A percentile compares a stretch with the other conserved stretches of the same genome.
Conservation (phyloP, 30 jellyfish, hydroid and myxozoan genomes). For the Rhopilema esculentum region DNA sequence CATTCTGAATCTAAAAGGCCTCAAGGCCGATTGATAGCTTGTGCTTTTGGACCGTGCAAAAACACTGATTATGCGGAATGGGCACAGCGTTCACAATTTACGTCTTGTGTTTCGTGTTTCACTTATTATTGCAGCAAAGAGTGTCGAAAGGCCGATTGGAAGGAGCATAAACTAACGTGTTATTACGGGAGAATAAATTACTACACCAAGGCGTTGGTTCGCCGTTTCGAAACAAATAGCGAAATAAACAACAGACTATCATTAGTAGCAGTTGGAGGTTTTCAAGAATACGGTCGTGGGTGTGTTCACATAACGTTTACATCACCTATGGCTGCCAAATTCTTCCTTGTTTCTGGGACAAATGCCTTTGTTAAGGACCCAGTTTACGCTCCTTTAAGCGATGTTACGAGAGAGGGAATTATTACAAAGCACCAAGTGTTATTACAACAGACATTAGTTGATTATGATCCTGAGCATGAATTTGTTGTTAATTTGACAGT, state of each 20-base stretch:
- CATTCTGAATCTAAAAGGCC: constrained; percentile 48
- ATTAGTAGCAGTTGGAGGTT: too few relatives aligned
- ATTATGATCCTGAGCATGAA: constrained; percentile 87
- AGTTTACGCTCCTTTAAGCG: constrained; percentile 53
- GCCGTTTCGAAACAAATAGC: constrained; percentile 84
- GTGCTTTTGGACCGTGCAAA: constrained; percentile 88
- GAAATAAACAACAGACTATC: constrained; percentile 36
- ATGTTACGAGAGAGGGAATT: constrained; percentile 44
- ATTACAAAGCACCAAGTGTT: constrained; percentile 67
- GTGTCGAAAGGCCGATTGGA: constrained; percentile 95
- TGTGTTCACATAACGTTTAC: constrained; percentile 72
- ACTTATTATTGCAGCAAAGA: constrained; percentile 94
- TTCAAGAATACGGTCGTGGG: constrained; percentile 79
- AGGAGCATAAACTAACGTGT: constrained; percentile 83
- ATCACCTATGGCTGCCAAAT: constrained; percentile 91
- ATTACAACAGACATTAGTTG: constrained; percentile 74
- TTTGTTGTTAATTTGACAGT: constrained; percentile 85
- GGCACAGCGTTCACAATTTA: constrained; percentile 70
- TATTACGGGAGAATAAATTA: constrained; percentile 86
- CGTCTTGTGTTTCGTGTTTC: constrained; percentile 96
- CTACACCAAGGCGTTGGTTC: constrained; percentile 85
- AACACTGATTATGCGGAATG: constrained; percentile 71
- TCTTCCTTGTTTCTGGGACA: constrained; percentile 71
- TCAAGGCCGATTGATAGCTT: constrained; percentile 50
- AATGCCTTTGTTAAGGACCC: constrained; percentile 69